Evolutionary conservation across 2,113 vertebrate genomes (phyloP), one percentile per base, ranked within the genome.

Genomic region (Muntiacus muntjak): DNA sequence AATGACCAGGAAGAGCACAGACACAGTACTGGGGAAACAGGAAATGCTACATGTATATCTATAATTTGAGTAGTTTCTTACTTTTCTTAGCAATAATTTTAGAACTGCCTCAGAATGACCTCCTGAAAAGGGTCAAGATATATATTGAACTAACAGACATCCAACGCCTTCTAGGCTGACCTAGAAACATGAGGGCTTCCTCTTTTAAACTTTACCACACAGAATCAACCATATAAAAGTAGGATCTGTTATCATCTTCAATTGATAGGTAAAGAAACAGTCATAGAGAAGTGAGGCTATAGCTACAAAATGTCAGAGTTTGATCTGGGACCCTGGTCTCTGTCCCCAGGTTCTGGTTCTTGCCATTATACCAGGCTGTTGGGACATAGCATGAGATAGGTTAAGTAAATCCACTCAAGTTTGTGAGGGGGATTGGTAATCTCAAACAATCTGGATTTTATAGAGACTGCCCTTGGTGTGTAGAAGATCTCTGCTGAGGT

Each of bases 21-120:
- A 88, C n/a, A 25, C 45, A n/a, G 82, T 62, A 7, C 60, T 92
- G 17, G 33, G n/a, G 33, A 79, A 96, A 55, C 6, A n/a, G 54
- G 28, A 91, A 87, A 47, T 76, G 17, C 11, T 26, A 12, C 8
- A 14, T 83, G 21, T 25, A 3, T 82, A 36, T 33, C 19, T 52
- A 6, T 85, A 92, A 45, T 76, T 71, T 57, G 47, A 96, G 23
- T 47, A 76, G 36, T 91, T 82, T 12, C 33, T 92, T 88, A 74
- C 81, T 93, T 95, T 87, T 93, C 76, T 95, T 79, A 83, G 64
- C 10, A 95, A 62, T 87, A 86, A 60, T 50, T 81, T 94, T 85
- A 90, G 50, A 43, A 92, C n/a, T 86, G n/a, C 7, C 62, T 94
- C 23, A 88, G 47, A 93, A 43, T 15, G 92, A 92, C 23, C 17